Percentiles rank a stretch among this genome's conserved stretches.
phyloP scores from a whole-genome alignment of 2,888 invertebrate genomes.

The Tolmerus cingulatus region DNA sequence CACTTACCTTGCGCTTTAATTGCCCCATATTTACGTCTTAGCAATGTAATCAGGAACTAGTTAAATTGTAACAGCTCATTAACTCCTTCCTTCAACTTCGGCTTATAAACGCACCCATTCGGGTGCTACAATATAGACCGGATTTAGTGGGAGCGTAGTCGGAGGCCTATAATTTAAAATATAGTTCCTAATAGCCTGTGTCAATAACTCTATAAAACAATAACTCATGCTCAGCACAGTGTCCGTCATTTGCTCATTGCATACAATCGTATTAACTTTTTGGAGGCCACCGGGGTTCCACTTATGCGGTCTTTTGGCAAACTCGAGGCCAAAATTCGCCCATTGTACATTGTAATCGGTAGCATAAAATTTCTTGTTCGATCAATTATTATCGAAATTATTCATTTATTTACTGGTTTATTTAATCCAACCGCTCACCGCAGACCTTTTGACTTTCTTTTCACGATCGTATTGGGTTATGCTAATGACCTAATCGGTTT shows the following conservation, averaged over 20 bases:
- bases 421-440: neutral
- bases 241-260: neutral
- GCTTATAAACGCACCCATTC: neutral
- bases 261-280: neutral
- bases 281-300: neutral
- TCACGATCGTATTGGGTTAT: neutral
- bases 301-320: neutral
- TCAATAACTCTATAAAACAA: neutral
- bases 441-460: neutral
- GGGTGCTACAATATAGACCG: neutral
- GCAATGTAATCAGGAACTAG: neutral
- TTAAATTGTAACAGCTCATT: neutral
- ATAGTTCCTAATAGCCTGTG: neutral
- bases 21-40: neutral
- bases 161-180: neutral
- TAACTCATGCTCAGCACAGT: neutral
- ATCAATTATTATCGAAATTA: neutral
- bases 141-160: neutral
- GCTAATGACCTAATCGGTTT: neutral
- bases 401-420: neutral
- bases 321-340: neutral
- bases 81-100: neutral
- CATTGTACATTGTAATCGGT: neutral
- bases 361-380: neutral
- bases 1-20: neutral